Evolutionary conservation across 2,113 vertebrate genomes (phyloP), one percentile per base, ranked within the genome.

Genomic region (Brachionichthys hirsutus): DNA sequence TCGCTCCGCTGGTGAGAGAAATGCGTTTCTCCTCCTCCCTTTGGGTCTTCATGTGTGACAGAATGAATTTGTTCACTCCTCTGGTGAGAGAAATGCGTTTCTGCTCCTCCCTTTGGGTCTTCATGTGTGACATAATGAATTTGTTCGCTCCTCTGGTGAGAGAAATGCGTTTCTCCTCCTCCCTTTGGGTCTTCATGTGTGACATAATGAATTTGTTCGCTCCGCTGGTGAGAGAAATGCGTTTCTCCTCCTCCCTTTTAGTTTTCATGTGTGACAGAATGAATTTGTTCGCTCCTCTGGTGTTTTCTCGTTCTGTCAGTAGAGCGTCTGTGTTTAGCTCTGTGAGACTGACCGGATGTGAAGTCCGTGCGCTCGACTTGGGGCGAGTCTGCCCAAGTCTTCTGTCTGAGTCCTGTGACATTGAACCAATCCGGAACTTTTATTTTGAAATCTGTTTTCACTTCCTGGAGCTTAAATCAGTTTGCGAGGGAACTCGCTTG

Each of bases 81-180:
- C n/a, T n/a, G n/a, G n/a, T n/a, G n/a, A n/a, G 77, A 64, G 73
- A 83, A 70, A 62, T n/a, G 42, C 47, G 74, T 77, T 66, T 11
- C 40, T 9, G 13, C 45, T 30, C 30, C 22, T 51, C n/a, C 17
- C 54, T 61, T 34, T 51, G 43, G 54, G 35, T 42, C 40, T 51
- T 53, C 46, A 19, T 51, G 81, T 74, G 56, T 71, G 66, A 61
- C 30, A 60, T 9, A 0, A 61, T 67, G 67, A 46, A 68, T 54
- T 44, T 70, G 49, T 79, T 71, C 42, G 45, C 61, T 73, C 54
- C 53, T 52, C 24, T 12, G 65, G 54, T 49, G 54, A n/a, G n/a
- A n/a, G n/a, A n/a, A n/a, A n/a, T n/a, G n/a, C n/a, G n/a, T n/a
- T 30, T 6, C 24, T 30, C 24, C 24, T 6, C 24, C 24, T 30